A percentile compares a stretch with the other conserved stretches of the same genome.
Conservation (phyloP, 2,888 invertebrate species). For the Folsomia manolachei region DNA sequence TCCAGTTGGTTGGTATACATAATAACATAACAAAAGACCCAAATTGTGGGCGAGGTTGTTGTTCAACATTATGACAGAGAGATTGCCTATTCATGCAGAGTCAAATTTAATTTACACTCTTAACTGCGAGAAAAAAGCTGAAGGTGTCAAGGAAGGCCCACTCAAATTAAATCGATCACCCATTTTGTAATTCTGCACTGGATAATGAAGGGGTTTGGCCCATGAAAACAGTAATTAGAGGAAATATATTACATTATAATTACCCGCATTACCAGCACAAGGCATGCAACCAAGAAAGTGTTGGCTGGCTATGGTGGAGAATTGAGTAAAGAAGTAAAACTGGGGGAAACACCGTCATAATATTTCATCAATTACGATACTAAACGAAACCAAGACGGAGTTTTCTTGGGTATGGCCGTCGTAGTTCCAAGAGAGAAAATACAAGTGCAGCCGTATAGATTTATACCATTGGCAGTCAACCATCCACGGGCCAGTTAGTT, state of each 20-base stretch:
- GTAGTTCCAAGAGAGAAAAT: background rate
- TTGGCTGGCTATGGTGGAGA: no score
- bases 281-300: slow-evolving; percentile 3
- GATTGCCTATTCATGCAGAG: no score
- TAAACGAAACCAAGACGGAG: no score
- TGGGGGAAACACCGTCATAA: background rate
- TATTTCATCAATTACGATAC: slow-evolving; percentile 18
- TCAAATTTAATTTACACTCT: background rate
- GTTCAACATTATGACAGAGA: no score
- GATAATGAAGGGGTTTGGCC: slow-evolving; percentile 12
- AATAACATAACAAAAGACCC: no score
- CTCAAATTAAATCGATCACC: background rate
- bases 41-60: no score
- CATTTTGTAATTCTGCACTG: background rate
- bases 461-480: no score
- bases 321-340: background rate
- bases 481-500: no score
- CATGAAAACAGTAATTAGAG: slow-evolving; percentile 37
- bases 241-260: slow-evolving; percentile 46
- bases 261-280: slow-evolving; percentile 20
- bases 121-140: slow-evolving; percentile 1
- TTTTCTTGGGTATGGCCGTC: background rate
- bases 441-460: background rate
- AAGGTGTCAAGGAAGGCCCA: slow-evolving; percentile 7
- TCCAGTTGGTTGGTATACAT: no score